phyloP scores from a whole-genome alignment of 2,797 vertebrate genomes.

The Todus mexicanus region DNA sequence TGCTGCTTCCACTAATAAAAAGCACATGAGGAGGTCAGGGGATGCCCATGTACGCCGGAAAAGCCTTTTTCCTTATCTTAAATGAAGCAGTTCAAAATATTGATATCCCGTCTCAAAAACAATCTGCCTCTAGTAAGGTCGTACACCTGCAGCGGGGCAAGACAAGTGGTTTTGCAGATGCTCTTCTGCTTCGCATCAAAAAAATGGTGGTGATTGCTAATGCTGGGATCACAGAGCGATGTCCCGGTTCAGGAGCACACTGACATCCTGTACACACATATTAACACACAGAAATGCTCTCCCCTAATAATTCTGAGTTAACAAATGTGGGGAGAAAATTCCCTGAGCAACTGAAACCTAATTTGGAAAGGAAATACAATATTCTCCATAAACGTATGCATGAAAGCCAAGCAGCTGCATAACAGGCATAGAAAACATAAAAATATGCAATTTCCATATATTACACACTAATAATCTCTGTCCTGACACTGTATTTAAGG shows the following conservation, averaged over 20 bases:
- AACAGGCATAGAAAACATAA: constrained; percentile 78
- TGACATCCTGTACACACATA: background rate
- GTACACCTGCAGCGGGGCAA: background rate
- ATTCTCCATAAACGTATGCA: constrained; percentile 65
- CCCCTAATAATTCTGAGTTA: constrained; percentile 54
- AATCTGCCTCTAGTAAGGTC: background rate
- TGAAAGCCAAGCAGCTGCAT: constrained; percentile 63
- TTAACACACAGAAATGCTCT: constrained; percentile 24
- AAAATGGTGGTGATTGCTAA: background rate
- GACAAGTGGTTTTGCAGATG: background rate
- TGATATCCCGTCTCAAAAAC: background rate
- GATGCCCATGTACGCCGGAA: constrained; percentile 9
- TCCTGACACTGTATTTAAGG: constrained; percentile 65
- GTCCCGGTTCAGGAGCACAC: background rate
- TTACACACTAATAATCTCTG: constrained; percentile 85
- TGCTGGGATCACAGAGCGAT: background rate
- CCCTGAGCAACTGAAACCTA: constrained; percentile 53
- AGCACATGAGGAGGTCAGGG: constrained; percentile 11
- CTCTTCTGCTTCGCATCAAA: background rate
- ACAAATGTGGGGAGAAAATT: constrained; percentile 63
- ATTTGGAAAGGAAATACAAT: constrained; percentile 71
- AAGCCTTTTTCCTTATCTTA: constrained; percentile 18
- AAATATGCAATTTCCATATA: constrained; percentile 94
- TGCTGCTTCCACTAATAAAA: background rate
- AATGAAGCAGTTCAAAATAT: constrained; percentile 36